Conservation (phyloP, 2,888 invertebrate species). For the Allophyes oxyacanthae region DNA sequence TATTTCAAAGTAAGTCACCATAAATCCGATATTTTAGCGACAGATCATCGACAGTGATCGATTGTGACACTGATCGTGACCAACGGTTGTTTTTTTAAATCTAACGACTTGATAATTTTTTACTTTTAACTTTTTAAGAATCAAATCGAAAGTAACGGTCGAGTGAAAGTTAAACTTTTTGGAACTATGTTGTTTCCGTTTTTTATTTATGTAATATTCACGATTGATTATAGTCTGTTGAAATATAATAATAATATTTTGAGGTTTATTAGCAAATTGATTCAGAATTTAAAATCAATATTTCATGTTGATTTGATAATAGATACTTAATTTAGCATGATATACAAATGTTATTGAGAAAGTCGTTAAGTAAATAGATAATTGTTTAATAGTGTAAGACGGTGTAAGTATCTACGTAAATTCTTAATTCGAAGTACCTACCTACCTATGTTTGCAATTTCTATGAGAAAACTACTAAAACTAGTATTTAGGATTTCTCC, state of each 20-base stretch:
- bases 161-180: conserved; percentile 51
- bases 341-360: too few relatives aligned
- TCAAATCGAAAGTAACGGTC: conserved; percentile 51
- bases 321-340: too few relatives aligned
- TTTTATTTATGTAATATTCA: conserved; percentile 14
- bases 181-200: conserved; percentile 5
- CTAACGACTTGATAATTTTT: conserved; percentile 28
- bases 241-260: neutral
- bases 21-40: conserved; percentile 27
- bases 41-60: conserved; percentile 25
- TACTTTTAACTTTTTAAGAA: conserved; percentile 44
- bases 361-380: too few relatives aligned
- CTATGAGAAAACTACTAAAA: conserved; percentile 39
- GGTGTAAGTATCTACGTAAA: too few relatives aligned
- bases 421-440: too few relatives aligned
- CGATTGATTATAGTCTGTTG: neutral
- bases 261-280: too few relatives aligned
- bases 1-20: conserved; percentile 12
- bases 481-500: conserved; percentile 49
- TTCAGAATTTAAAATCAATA: too few relatives aligned
- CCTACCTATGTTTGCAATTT: conserved; percentile 1
- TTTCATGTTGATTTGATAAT: too few relatives aligned
- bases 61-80: conserved; percentile 27
- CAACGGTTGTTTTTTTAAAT: conserved; percentile 30
- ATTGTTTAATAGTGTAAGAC: too few relatives aligned